phyloP scores from a whole-genome alignment of 2,888 invertebrate genomes.

The Cataglyphis albicans region DNA sequence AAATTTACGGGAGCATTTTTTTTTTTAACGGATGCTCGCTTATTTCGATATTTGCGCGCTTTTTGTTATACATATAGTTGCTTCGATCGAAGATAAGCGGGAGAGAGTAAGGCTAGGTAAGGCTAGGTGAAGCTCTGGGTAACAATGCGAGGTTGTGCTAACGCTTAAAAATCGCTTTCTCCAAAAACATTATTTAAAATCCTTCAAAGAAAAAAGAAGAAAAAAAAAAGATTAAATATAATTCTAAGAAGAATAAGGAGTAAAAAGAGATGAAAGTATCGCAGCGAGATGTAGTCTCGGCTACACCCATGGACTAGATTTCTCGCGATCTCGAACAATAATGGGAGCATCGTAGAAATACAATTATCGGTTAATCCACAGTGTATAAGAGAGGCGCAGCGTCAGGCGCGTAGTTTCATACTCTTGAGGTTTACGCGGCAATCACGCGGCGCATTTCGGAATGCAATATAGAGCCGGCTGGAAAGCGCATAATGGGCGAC shows the following conservation, averaged over 20 bases:
- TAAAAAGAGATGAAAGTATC: not conserved
- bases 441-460: not conserved
- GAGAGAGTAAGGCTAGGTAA: conserved; percentile 16
- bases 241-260: not conserved
- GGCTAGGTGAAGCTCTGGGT: conserved; percentile 35
- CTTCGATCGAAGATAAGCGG: conserved; percentile 45
- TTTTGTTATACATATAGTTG: conserved; percentile 26
- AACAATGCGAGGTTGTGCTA: conserved; percentile 23
- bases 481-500: conserved; percentile 2
- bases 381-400: not conserved
- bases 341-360: not conserved
- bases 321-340: not conserved
- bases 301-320: too few relatives aligned
- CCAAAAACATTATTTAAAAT: not conserved
- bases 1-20: not conserved
- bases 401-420: not conserved
- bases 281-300: too few relatives aligned
- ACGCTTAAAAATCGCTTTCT: not conserved
- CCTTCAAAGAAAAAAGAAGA: not conserved
- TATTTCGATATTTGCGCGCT: not conserved
- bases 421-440: not conserved
- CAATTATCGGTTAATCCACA: not conserved
- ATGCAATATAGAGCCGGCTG: not conserved
- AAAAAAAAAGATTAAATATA: too few relatives aligned
- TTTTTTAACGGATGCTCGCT: not conserved